Evolutionary conservation across 2,888 invertebrate genomes (phyloP).

Genomic region (Eilema griseolum): DNA sequence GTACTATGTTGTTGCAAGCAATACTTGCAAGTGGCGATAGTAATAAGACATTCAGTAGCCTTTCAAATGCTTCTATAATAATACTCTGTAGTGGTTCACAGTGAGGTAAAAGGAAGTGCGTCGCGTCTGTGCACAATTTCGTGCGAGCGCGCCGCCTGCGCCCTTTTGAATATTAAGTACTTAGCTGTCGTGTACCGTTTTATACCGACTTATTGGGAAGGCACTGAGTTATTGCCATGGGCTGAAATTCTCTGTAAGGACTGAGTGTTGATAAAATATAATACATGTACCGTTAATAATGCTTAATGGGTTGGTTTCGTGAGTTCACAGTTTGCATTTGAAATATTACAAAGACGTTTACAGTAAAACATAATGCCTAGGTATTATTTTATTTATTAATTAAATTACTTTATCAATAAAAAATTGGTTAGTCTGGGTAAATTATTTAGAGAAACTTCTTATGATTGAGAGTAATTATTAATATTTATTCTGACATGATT

Average conservation of each 20-base stretch:
- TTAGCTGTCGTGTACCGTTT: slow-evolving; percentile 64
- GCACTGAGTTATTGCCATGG: slow-evolving; percentile 52
- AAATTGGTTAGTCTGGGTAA: neutral
- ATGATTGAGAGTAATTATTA: too few relatives aligned
- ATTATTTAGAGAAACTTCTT: too few relatives aligned
- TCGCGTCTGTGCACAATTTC: slow-evolving; percentile 64
- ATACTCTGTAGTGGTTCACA: neutral
- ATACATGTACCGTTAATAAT: neutral
- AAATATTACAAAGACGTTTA: neutral
- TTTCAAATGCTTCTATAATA: neutral
- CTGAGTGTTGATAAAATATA: neutral
- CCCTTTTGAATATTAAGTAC: slow-evolving; percentile 67
- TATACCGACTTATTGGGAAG: slow-evolving; percentile 56
- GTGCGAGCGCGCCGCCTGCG: slow-evolving; percentile 52
- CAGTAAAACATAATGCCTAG: neutral
- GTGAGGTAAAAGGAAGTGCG: slow-evolving; percentile 61
- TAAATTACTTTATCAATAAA: neutral
- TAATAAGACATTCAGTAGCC: neutral
- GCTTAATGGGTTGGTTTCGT: neutral
- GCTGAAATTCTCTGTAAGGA: slow-evolving; percentile 34
- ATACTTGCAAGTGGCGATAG: neutral
- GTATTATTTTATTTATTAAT: neutral
- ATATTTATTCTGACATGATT: too few relatives aligned
- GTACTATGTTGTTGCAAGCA: neutral
- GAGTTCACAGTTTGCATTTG: neutral